Evolutionary conservation across 2,888 invertebrate species (phyloP), one percentile per base, ranked within the genome.

Genomic region (Caenorhabditis sp.): DNA sequence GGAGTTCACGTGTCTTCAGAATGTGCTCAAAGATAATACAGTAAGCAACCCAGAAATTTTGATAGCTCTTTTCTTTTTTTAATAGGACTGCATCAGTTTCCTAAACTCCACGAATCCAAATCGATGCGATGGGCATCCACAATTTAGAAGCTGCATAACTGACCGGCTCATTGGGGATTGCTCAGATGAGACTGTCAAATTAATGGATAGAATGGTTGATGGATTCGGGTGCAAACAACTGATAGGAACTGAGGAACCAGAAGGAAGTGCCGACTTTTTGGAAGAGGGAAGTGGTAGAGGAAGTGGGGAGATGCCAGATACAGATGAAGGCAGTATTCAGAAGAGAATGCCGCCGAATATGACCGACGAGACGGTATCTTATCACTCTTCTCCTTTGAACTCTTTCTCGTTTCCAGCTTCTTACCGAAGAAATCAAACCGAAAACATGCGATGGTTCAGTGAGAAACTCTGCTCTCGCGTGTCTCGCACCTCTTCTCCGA

Each of bases 1-100:
- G 24, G 81, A 77, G 26, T 82, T 77, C 68, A 72, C 77, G 13
- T 82, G 81, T 65, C 32, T 82, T 6, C 81, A 82, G 22, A 82
- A 53, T 72, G 68, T 72, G 0, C 24, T 82, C 56, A 64, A 62
- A 18, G 77, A 77, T 24, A 67, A 77, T 56, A 61, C 61, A 40
- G 81, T 80, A 22, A 47, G 32, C 6, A 40, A 2, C 32, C 4
- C 32, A 32, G 9, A 6, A 9, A 32, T 4, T 9, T 32, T 9
- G 32, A 32, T n/a, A 32, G 32, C 4, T 4, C 32, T 32, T 6
- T 6, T 6, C 32, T 32, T 32, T 6, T 9, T 32, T 32, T 13
- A 6, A 9, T 32, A 80, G 80, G 77, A 82, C 18, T 82, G 81
- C 51, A 26, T 82, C 6, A 50, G 40, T 8, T 82, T 72, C 18